Base-by-base conservation (phyloP, 2,888 invertebrate genomes). In the Phaedon cochleariae region DNA sequence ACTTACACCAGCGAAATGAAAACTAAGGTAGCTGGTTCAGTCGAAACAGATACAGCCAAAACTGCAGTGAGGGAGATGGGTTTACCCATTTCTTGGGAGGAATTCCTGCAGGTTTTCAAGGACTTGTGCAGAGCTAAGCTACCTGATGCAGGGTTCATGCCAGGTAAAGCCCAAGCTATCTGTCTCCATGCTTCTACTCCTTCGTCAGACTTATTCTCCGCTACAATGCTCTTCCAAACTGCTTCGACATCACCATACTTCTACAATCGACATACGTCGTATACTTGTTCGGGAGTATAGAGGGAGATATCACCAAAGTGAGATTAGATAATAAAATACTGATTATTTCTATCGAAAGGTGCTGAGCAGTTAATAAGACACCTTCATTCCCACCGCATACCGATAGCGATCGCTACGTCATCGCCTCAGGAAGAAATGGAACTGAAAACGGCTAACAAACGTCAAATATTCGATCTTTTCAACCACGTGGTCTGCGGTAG, bases 341-440 rank as follows among this genome's bases (percentile, higher is more conserved):
- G 29, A 20, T 18, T 10, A 41, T 41, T 41, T n/a, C 15, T 60
- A 2, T 61, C 85, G 86, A 22, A 80, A 94, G 95, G 96, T 68
- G 95, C 92, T 7, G 92, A 93, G 80, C 87, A 86, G 68, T 83
- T 97, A 58, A 87, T 97, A 20, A 84, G 86, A 22, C 95, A 97
- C 81, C 84, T 97, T 5, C 86, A 92, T 75, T 84, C 86, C 51
- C 86, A 90, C 18, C 87, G 90, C 51, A 87, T 96, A 9, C 96
- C 96, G 0, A 91, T 96, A 54, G 94, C 94, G 0, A 85, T 97
- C 59, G 97, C 96, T 4, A 96, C 96, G 0, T 95, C 96, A 10
- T 94, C 95, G 0, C 88, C 90, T 55, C 85, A 86, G 31, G 86
- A 90, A 21, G 90, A 91, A 70, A 94, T 90, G 55, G 85, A 89